phyloP scores from a whole-genome alignment of 2,888 invertebrate genomes.

The Neocrepidodera transversa region DNA sequence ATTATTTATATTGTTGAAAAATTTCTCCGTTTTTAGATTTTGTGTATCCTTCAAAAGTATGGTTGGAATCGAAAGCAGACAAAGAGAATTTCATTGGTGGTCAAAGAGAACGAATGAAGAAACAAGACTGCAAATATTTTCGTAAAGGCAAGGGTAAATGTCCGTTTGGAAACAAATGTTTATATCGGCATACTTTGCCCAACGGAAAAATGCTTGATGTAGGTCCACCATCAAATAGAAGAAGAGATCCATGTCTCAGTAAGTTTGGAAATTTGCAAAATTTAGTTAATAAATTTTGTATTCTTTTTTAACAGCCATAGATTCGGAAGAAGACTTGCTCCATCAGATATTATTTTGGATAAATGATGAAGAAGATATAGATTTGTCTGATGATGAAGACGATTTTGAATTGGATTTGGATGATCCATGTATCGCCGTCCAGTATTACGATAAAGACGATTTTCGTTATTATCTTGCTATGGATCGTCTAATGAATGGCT shows the following conservation, averaged over 20 bases:
- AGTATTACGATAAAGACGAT: constrained; percentile 42
- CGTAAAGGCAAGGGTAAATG: constrained; percentile 77
- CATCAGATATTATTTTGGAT: constrained; percentile 43
- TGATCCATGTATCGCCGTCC: constrained; percentile 38
- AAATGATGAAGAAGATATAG: constrained; percentile 32
- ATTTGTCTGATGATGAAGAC: constrained; percentile 32
- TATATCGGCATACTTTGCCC: constrained; percentile 77
- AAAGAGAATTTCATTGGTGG: constrained; percentile 74
- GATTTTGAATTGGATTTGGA: constrained; percentile 31
- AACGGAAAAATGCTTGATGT: constrained; percentile 73
- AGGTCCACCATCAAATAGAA: constrained; percentile 57
- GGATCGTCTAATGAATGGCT: constrained; percentile 25
- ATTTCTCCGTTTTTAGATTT: constrained; percentile 63
- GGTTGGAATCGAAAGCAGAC: constrained; percentile 78
- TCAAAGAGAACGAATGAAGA: constrained; percentile 72
- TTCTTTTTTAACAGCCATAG: constrained; percentile 12
- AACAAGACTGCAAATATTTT: constrained; percentile 74
- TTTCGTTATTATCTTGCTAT: constrained; percentile 41
- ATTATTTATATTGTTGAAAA: background rate
- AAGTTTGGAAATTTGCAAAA: background rate
- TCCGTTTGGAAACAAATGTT: constrained; percentile 84
- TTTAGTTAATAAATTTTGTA: too few species aligned
- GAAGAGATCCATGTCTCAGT: constrained; percentile 22
- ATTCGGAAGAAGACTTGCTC: constrained; percentile 33
- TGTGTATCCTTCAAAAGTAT: constrained; percentile 78